A percentile compares a stretch with the other conserved stretches of the same genome.
Evolutionary conservation across 2,888 invertebrate species (phyloP).

Genomic region (Drosophila koepferae): DNA sequence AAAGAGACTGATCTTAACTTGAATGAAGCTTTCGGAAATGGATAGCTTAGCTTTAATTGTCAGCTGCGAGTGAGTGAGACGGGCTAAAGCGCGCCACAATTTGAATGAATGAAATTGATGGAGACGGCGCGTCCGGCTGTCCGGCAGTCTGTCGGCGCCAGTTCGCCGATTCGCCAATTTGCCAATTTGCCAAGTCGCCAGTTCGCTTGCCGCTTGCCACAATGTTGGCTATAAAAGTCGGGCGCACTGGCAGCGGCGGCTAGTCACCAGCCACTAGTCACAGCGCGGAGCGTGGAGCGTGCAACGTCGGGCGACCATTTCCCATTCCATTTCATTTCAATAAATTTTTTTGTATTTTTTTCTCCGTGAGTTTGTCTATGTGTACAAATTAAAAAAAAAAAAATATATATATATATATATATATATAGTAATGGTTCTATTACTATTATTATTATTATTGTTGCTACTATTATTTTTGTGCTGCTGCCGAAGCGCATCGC

Average conservation of each 20-base stretch:
- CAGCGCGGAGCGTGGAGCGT: constrained; percentile 54
- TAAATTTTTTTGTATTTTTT: constrained; percentile 17
- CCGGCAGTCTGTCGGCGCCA: constrained; percentile 22
- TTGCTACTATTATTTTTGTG: constrained; percentile 14
- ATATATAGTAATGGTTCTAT: neutral
- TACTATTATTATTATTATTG: constrained; percentile 10
- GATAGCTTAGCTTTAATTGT: neutral
- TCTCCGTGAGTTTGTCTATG: neutral
- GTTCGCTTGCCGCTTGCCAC: constrained; percentile 34
- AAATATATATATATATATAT: too few species aligned
- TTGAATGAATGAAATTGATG: constrained; percentile 1
- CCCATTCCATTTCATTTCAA: constrained; percentile 48
- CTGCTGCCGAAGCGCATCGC: constrained; percentile 24
- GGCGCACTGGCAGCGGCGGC: constrained; percentile 57
- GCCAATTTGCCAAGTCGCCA: constrained; percentile 11
- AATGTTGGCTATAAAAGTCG: constrained; percentile 77
- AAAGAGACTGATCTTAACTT: neutral
- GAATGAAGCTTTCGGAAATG: constrained; percentile 17
- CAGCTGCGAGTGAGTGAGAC: neutral
- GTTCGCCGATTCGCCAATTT: neutral
- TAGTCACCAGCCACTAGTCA: constrained; percentile 58
- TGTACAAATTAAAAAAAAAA: neutral
- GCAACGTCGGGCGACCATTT: constrained; percentile 53
- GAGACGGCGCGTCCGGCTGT: constrained; percentile 12
- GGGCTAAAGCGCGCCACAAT: constrained; percentile 10